Evolutionary conservation across 2,113 vertebrate species (phyloP).

Genomic region (Numida meleagris): DNA sequence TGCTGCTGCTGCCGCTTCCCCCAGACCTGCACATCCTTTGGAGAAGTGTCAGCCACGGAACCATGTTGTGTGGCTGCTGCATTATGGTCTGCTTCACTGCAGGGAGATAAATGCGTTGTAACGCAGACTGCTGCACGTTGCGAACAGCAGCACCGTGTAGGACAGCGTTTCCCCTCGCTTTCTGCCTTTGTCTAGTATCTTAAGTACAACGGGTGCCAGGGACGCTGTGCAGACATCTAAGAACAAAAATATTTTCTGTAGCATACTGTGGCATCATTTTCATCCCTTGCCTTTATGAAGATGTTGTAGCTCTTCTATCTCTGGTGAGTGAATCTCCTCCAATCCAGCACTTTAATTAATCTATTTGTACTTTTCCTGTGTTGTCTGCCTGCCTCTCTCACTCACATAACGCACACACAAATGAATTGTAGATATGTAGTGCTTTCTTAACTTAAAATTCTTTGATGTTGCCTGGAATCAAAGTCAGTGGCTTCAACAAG

Average conservation of each 20-base stretch:
- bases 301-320: constrained; percentile 49
- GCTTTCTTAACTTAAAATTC: constrained; percentile 45
- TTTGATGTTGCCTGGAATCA: constrained; percentile 62
- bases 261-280: constrained; percentile 49
- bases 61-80: constrained; percentile 6
- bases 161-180: not conserved
- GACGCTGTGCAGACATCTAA: constrained; percentile 25
- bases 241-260: constrained; percentile 55
- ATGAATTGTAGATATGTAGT: constrained; percentile 49
- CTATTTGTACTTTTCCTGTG: constrained; percentile 63
- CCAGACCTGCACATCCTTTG: constrained; percentile 38
- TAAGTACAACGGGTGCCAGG: not conserved
- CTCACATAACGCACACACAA: not conserved
- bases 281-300: constrained; percentile 55
- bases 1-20: not conserved
- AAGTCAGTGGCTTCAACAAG: constrained; percentile 46
- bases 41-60: not conserved
- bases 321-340: constrained; percentile 38
- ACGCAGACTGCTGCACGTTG: not conserved
- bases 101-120: constrained; percentile 26
- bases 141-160: constrained; percentile 5
- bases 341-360: constrained; percentile 71
- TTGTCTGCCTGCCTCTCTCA: constrained; percentile 16
- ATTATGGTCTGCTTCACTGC: not conserved
- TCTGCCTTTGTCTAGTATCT: constrained; percentile 40